phyloP scores from a whole-genome alignment of 2,113 vertebrate genomes.

The Ursus arctos region DNA sequence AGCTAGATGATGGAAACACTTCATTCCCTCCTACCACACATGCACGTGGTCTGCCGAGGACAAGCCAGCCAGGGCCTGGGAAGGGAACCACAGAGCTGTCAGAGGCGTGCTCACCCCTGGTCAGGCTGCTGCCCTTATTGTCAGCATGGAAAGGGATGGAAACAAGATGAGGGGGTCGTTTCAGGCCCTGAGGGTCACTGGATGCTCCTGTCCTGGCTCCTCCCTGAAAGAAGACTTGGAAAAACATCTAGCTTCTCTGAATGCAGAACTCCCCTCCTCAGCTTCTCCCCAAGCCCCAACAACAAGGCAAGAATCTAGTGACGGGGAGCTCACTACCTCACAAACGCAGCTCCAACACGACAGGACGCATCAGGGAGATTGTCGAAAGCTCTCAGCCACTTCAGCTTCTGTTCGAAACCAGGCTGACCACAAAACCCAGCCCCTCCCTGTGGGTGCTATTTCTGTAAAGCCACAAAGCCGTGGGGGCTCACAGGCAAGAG shows the following conservation, averaged over 20 bases:
- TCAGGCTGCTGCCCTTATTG: neutral
- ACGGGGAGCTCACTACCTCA: neutral
- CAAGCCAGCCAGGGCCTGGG: fast-evolving
- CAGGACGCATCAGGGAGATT: fast-evolving
- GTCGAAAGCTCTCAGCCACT: fast-evolving
- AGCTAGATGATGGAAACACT: fast-evolving
- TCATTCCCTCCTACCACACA: fast-evolving
- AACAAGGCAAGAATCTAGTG: too few relatives aligned
- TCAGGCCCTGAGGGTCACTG: neutral
- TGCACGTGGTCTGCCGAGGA: fast-evolving
- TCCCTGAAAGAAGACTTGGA: neutral
- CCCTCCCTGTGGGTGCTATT: fast-evolving
- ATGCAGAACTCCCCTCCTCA: neutral
- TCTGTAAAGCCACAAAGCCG: neutral
- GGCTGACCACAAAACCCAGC: fast-evolving
- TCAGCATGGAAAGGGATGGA: fast-evolving
- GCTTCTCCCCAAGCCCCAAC: neutral
- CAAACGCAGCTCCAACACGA: fast-evolving
- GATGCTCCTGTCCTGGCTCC: neutral
- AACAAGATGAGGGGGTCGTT: neutral
- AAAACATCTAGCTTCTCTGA: neutral
- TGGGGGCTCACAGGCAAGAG: neutral
- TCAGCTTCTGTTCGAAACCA: neutral
- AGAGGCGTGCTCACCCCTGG: fast-evolving
- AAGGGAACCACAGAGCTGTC: fast-evolving